Base-by-base conservation (phyloP, 1,140 invertebrate genomes). In the Philopotamus ludificatus region DNA sequence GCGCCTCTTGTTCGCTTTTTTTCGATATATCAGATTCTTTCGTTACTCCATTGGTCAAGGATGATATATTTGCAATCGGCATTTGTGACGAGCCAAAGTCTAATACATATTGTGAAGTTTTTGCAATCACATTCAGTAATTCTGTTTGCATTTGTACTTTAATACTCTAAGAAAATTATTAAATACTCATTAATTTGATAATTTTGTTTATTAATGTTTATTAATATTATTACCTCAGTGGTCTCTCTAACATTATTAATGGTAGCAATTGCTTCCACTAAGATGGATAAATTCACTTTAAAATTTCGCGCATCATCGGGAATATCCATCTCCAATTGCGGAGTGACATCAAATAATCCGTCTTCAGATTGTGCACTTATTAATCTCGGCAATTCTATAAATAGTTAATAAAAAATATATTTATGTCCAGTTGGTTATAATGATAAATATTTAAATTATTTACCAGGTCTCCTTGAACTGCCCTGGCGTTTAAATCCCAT, bases 221-320 rank as follows among this genome's bases (percentile, higher is more conserved):
- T 2, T 26, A 41, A 39, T 25, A 57, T 57, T 57, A 16, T 21
- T 76, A 92, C 90, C 81, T 92, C 91, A 39, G 94, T 84, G 16
- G 91, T 88, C 73, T 93, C 92, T 23, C 91, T 88, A 66, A 95
- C 79, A 76, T 91, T 93, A 57, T 90, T 87, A 42, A 97, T 78
- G 47, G 92, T 83, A n/a, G 87, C 89, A 25, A 96, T 82, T 66
- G 93, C 94, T 75, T 95, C 92, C 2, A 95, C 86, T 23, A 94
- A 82, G 70, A 94, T 89, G 70, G 89, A 86, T 70, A 94, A 75
- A 1, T 73, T 78, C 12, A 73, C 78, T 55, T 79, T 77, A 53
- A 79, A 75, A 0, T 76, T 78, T 28, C 72, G 74, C 54, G 78
- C 77, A 10, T 81, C 79, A 2, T 79, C 79, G 0, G 74, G 65